phyloP scores from a whole-genome alignment of 2,797 vertebrate species.

The Sparus aurata region DNA sequence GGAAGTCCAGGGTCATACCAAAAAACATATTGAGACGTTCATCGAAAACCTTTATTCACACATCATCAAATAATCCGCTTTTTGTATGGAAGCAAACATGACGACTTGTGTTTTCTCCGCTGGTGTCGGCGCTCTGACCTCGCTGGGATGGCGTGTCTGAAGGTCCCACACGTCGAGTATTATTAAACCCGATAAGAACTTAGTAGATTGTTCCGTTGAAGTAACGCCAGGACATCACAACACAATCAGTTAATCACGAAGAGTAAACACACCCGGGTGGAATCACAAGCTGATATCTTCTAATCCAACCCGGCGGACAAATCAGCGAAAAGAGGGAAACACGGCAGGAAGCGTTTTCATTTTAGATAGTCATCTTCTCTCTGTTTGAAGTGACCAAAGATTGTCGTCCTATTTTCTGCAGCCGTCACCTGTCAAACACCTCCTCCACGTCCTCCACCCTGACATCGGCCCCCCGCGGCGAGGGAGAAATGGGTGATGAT shows the following conservation, averaged over 20 bases:
- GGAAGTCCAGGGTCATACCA: too few relatives aligned
- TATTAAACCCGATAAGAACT: conserved; percentile 2
- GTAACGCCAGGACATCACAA: background rate
- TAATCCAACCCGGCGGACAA: conserved; percentile 33
- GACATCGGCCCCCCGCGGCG: conserved; percentile 1
- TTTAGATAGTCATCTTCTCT: conserved; percentile 65
- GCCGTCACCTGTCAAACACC: conserved; percentile 51
- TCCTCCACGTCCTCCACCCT: conserved; percentile 10
- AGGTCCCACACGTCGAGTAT: background rate
- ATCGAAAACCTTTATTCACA: too few relatives aligned
- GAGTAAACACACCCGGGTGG: conserved; percentile 35
- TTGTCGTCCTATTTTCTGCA: conserved; percentile 52
- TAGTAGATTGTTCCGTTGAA: conserved; percentile 7
- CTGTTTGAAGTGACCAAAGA: conserved; percentile 47
- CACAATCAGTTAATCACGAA: conserved; percentile 23
- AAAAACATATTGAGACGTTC: too few relatives aligned
- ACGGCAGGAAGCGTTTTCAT: conserved; percentile 30
- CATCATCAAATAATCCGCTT: too few relatives aligned
- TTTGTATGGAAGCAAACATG: too few relatives aligned
- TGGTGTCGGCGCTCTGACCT: background rate
- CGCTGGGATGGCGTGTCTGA: background rate
- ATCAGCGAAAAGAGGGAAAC: conserved; percentile 12
- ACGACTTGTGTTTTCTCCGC: too few relatives aligned
- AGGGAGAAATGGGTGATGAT: background rate
- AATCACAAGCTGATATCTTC: conserved; percentile 14